Evolutionary conservation across 2,797 vertebrate species (phyloP).

Genomic region (Knipowitschia caucasica): DNA sequence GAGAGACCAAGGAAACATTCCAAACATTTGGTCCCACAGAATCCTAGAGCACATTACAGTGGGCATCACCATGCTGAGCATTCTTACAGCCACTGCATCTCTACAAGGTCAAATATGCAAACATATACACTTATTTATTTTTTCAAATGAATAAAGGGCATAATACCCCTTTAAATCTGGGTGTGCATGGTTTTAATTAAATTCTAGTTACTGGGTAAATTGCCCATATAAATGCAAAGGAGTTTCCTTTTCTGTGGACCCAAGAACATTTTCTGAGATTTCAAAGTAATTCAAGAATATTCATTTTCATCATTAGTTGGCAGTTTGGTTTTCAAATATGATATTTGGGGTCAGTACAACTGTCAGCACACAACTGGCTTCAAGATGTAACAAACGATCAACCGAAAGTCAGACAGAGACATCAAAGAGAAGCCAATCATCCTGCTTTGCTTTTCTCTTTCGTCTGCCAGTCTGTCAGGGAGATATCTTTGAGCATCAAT

Average conservation of each 20-base stretch:
- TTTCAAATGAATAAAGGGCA: too few species aligned
- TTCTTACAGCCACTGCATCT: too few species aligned
- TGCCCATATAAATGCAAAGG: slow-evolving; percentile 43
- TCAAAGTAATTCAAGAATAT: slow-evolving; percentile 34
- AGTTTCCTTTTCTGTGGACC: slow-evolving; percentile 23
- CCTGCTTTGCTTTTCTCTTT: slow-evolving; percentile 64
- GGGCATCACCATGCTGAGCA: too few species aligned
- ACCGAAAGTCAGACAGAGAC: slow-evolving; percentile 59
- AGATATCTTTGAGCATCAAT: slow-evolving; percentile 66
- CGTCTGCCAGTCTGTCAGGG: slow-evolving; percentile 62
- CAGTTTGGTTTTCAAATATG: slow-evolving; percentile 49
- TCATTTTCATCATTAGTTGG: slow-evolving; percentile 46
- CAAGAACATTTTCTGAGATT: slow-evolving; percentile 27
- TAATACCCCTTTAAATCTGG: too few species aligned
- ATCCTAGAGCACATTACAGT: too few species aligned
- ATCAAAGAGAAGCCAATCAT: slow-evolving; percentile 73
- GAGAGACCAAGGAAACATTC: too few species aligned
- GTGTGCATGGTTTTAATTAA: too few species aligned
- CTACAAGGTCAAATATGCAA: too few species aligned
- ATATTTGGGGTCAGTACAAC: slow-evolving; percentile 72
- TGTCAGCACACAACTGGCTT: slow-evolving; percentile 58
- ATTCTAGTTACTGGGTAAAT: slow-evolving; percentile 31
- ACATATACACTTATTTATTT: too few species aligned
- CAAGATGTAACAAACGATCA: slow-evolving; percentile 71
- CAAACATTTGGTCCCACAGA: too few species aligned